Evolutionary conservation across 2,113 vertebrate genomes (phyloP).

Genomic region (Mastomys natalensis): DNA sequence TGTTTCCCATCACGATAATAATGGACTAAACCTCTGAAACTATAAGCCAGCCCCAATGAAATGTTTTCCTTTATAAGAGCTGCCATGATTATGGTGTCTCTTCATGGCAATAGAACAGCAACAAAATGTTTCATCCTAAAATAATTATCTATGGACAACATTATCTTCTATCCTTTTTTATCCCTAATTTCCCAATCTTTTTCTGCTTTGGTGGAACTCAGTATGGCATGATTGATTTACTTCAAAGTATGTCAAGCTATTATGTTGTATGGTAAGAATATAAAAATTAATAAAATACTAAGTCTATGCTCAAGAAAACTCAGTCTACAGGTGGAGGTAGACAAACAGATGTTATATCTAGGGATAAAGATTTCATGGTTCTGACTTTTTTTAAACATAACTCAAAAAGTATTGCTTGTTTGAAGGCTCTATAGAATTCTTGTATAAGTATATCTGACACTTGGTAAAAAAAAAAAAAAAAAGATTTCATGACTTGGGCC

Average conservation of each 20-base stretch:
- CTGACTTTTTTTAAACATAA: too few species aligned
- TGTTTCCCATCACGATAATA: neutral
- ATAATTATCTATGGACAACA: neutral
- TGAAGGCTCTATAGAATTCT: too few species aligned
- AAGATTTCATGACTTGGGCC: too few species aligned
- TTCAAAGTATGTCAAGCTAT: neutral
- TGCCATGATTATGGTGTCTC: neutral
- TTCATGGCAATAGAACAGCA: neutral
- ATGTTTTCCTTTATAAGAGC: neutral
- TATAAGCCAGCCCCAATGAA: neutral
- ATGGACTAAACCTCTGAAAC: neutral
- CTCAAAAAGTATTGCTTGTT: too few species aligned
- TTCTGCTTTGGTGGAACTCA: neutral
- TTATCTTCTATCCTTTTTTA: constrained; percentile 1
- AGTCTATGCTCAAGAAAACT: neutral
- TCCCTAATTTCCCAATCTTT: neutral
- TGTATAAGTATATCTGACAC: too few species aligned
- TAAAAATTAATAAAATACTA: constrained; percentile 20
- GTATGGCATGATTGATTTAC: constrained; percentile 14
- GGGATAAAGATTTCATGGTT: constrained; percentile 3
- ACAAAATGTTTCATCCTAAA: neutral
- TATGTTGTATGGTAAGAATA: neutral
- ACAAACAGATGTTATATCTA: constrained; percentile 5
- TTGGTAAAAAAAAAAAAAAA: too few species aligned
- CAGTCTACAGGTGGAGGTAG: neutral